These are phyloP conservation scores for Schizopygopsis pylzovi DNA, from an alignment of 2,797 vertebrate species.

Conservation along the genomic window DNA sequence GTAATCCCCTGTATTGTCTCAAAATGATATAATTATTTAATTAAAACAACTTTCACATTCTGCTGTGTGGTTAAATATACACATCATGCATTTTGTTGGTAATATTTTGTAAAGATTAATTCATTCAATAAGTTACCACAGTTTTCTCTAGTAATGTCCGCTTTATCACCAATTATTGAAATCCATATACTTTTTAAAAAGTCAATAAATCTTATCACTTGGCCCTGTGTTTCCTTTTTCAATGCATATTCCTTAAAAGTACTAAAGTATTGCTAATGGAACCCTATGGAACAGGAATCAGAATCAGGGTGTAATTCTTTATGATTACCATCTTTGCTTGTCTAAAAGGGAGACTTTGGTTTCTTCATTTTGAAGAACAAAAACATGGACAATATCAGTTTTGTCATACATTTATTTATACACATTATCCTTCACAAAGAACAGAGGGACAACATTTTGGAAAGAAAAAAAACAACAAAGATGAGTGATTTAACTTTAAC, in stretches of 20 bases:
- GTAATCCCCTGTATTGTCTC: background rate
- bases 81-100: no score
- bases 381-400: conserved; percentile 29
- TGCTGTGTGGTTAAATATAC: no score
- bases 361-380: background rate
- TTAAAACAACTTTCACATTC: no score
- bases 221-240: background rate
- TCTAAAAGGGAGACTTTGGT: background rate
- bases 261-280: background rate
- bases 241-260: background rate
- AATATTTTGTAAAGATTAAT: no score
- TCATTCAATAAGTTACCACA: no score
- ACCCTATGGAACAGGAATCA: background rate
- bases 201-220: background rate
- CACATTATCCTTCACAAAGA: conserved; percentile 79
- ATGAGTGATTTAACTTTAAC: conserved; percentile 66
- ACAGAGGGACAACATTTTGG: conserved; percentile 72
- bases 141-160: no score
- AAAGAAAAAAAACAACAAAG: conserved; percentile 68
- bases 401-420: conserved; percentile 80
- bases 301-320: background rate
- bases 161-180: no score
- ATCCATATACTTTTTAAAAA: no score
- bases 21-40: no score
- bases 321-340: background rate